Conservation (phyloP, 2,113 vertebrate genomes). For the Dicentrarchus labrax region DNA sequence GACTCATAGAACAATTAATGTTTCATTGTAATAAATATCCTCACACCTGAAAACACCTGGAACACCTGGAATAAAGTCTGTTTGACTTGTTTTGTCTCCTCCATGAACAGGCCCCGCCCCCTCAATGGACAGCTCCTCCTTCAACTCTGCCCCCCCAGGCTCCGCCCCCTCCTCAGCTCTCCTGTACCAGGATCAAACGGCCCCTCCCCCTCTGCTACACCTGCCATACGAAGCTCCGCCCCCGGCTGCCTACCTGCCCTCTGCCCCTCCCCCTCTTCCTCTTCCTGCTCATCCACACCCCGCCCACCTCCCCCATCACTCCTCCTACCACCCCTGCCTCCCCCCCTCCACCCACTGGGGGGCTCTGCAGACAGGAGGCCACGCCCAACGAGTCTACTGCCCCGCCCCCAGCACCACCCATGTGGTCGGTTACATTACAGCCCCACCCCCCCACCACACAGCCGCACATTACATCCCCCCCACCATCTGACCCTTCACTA, state of each 20-base stretch:
- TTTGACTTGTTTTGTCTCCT: constrained; percentile 1
- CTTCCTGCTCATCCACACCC: constrained; percentile 40
- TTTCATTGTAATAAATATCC: too few relatives aligned
- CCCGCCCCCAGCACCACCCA: constrained; percentile 77
- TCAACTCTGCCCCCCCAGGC: constrained; percentile 78
- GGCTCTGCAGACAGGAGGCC: constrained; percentile 63
- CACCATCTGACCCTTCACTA: constrained; percentile 75
- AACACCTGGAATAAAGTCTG: too few relatives aligned
- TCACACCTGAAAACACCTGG: too few relatives aligned
- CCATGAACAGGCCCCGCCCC: constrained; percentile 81
- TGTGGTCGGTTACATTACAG: constrained; percentile 84
- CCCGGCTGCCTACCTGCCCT: constrained; percentile 80
- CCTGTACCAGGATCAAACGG: constrained; percentile 85
- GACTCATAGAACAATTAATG: too few relatives aligned
- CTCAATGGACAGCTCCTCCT: constrained; percentile 81
- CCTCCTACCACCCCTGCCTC: constrained; percentile 87
- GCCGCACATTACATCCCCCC: constrained; percentile 87
- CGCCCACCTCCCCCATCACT: constrained; percentile 59
- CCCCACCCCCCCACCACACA: constrained; percentile 66
- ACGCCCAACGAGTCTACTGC: constrained; percentile 85
- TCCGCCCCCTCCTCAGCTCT: constrained; percentile 73
- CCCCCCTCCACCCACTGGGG: constrained; percentile 83
- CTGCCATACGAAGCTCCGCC: constrained; percentile 86
- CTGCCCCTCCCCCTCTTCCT: constrained; percentile 74
- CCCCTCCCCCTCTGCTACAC: constrained; percentile 63